Conservation (phyloP, 2,113 vertebrate species). For the Corynorhinus townsendii region DNA sequence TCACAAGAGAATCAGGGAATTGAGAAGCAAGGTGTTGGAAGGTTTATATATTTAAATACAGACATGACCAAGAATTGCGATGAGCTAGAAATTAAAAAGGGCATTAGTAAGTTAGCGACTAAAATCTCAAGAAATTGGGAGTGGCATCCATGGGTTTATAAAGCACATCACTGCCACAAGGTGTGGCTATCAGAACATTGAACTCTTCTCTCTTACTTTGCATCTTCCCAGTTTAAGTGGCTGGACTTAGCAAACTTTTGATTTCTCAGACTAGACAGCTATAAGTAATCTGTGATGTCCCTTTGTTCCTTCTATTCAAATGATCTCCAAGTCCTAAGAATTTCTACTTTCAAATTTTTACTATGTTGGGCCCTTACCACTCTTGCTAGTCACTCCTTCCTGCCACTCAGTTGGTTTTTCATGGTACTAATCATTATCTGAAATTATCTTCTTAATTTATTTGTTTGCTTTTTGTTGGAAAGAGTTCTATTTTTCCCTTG, state of each 20-base stretch:
- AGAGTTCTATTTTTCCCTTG: neutral
- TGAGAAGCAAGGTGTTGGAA: neutral
- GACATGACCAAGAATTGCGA: neutral
- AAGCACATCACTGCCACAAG: neutral
- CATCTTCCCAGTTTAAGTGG: neutral
- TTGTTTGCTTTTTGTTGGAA: neutral
- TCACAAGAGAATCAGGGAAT: neutral
- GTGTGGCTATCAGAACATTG: neutral
- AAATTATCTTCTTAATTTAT: neutral
- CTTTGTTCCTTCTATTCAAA: conserved; percentile 4
- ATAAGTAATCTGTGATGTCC: neutral
- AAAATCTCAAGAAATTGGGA: neutral
- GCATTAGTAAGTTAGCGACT: neutral
- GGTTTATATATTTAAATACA: neutral
- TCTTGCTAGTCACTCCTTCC: neutral
- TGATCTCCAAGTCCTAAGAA: conserved; percentile 7
- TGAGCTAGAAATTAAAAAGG: neutral
- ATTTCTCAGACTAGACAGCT: neutral
- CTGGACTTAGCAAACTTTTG: neutral
- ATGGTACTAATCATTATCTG: neutral
- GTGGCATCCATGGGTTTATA: neutral
- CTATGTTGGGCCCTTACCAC: neutral
- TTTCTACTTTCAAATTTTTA: neutral
- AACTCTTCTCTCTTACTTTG: neutral
- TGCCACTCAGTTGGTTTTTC: neutral